Base-by-base conservation (phyloP, 1,140 invertebrate species). In the Lordiphosa stackelbergi region DNA sequence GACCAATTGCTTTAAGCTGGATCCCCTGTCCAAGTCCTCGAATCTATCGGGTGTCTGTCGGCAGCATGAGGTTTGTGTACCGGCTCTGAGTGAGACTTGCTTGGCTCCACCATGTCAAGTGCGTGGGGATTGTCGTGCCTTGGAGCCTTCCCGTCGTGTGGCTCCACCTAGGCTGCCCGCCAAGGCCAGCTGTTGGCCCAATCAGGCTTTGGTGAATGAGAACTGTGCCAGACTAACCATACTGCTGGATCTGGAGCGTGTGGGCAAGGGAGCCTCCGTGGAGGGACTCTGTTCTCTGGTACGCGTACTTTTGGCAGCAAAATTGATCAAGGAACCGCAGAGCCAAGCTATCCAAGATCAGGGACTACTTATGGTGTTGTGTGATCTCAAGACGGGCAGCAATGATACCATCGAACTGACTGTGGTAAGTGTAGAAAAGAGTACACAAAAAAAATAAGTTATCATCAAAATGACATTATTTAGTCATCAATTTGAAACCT, bases 341-440 rank as follows among this genome's bases (percentile, higher is more conserved):
- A 24, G 46, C 8, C 19, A 47, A 0, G 5, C 35, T 11, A 45
- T 16, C 0, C 62, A 56, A 47, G 73, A 77, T 19, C 84, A 88
- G 52, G 91, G 91, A 24, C 86, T 90, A 31, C 89, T 95, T 4
- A 92, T 95, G 11, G 86, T 97, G 5, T 90, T 96, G 0, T 97
- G 96, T 84, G 95, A 95, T 79, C 89, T 96, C 5, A 94, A 95
- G 65, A 90, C 90, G 0, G 92, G 92, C 13, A 93, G 93, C 46
- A 94, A 94, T 72, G 94, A 96, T 74, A 94, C 94, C 2, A 90
- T 97, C 40, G 95, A 96, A 89, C 92, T 97, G n/a, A 95, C 95
- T 10, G 89, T 96, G 89, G 94, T 95, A 87, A 92, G 91, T 89
- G 2, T 7, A 5, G 22, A 24, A 24, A 19, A 2, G 2, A 19